Percentiles rank a stretch among this genome's conserved stretches.
Evolutionary conservation across 2,113 vertebrate genomes (phyloP).

Genomic region (Myanophis thanlyinensis): DNA sequence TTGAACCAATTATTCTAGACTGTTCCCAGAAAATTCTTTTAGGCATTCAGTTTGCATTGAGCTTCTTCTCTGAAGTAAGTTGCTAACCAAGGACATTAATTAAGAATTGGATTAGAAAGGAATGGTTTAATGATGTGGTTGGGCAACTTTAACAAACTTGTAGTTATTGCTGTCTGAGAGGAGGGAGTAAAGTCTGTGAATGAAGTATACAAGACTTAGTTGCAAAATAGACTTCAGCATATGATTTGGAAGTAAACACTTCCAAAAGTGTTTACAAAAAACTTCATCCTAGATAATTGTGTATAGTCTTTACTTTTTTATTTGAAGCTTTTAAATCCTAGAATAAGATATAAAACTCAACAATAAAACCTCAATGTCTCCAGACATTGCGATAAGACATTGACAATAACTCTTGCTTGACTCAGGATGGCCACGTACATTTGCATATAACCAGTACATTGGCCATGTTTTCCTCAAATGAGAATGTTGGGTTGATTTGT

Average conservation of each 20-base stretch:
- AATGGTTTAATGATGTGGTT: background rate
- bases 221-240: background rate
- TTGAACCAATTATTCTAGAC: background rate
- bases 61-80: background rate
- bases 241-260: background rate
- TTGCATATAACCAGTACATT: background rate
- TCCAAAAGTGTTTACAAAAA: background rate
- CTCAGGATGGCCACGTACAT: background rate
- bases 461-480: background rate
- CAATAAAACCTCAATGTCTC: background rate
- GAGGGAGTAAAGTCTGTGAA: background rate
- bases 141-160: background rate
- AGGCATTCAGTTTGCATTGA: background rate
- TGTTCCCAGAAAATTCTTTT: background rate
- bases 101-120: background rate
- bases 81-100: conserved; percentile 18
- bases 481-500: background rate
- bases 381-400: background rate
- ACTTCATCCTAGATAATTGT: background rate
- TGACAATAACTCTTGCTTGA: background rate
- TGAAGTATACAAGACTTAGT: background rate
- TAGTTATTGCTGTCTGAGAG: background rate
- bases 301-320: background rate
- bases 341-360: background rate
- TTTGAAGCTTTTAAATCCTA: background rate